Percentiles rank a stretch among this genome's conserved stretches.
Evolutionary conservation across 2,888 invertebrate genomes (phyloP).

Genomic region (Beris morrisii): DNA sequence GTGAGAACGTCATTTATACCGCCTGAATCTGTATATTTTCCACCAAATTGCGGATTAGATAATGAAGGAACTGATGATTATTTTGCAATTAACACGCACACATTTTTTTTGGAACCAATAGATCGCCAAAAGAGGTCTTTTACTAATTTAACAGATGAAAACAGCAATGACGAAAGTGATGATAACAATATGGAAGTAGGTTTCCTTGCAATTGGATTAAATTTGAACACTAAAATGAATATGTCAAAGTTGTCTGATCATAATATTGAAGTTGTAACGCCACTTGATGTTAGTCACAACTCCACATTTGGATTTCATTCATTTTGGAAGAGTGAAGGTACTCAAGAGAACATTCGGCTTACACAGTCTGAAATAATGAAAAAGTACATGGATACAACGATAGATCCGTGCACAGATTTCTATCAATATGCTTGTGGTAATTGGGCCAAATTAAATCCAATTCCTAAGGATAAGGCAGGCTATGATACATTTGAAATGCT

Average conservation of each 20-base stretch:
- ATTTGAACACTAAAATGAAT: too few relatives aligned
- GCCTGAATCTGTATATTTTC: slow-evolving; percentile 58
- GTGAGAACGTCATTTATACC: slow-evolving; percentile 67
- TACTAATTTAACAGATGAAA: too few relatives aligned
- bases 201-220: too few relatives aligned
- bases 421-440: slow-evolving; percentile 86
- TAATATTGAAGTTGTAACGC: too few relatives aligned
- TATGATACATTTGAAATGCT: slow-evolving; percentile 91
- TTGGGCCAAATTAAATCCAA: slow-evolving; percentile 81
- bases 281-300: neutral
- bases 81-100: too few relatives aligned
- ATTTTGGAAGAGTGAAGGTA: slow-evolving; percentile 64
- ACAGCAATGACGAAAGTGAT: too few relatives aligned
- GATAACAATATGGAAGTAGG: too few relatives aligned
- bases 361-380: slow-evolving; percentile 73
- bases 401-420: slow-evolving; percentile 80
- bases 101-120: too few relatives aligned
- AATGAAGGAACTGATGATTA: neutral
- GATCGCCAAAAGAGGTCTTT: too few relatives aligned
- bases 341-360: slow-evolving; percentile 59
- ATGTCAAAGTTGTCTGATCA: too few relatives aligned
- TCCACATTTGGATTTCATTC: slow-evolving; percentile 49
- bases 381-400: slow-evolving; percentile 72
- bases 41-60: slow-evolving; percentile 48
- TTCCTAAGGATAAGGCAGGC: slow-evolving; percentile 85